phyloP scores from a whole-genome alignment of 1,140 invertebrate genomes.

The Agrypnia vestita region DNA sequence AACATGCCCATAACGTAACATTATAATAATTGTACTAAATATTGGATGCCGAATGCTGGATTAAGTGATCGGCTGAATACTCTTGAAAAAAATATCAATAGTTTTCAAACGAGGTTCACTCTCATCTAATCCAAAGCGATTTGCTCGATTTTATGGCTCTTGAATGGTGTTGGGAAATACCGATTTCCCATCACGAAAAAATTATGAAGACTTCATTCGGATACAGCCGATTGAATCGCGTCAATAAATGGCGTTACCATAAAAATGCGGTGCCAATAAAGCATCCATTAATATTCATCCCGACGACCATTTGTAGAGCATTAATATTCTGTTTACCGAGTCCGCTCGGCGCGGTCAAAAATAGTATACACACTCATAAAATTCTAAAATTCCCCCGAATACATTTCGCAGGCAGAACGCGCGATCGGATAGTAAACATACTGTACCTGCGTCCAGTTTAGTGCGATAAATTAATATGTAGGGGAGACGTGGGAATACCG shows the following conservation, averaged over 20 bases:
- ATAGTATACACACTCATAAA: slow-evolving; percentile 40
- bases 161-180: too few relatives aligned
- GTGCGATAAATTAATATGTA: slow-evolving; percentile 5
- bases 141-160: too few relatives aligned
- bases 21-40: too few relatives aligned
- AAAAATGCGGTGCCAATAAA: slow-evolving; percentile 59
- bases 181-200: too few relatives aligned
- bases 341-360: slow-evolving; percentile 34
- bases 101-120: too few relatives aligned
- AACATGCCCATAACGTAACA: too few relatives aligned
- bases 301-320: slow-evolving; percentile 54
- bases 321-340: slow-evolving; percentile 59
- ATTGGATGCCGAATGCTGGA: too few relatives aligned
- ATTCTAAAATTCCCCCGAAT: slow-evolving; percentile 31
- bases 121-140: too few relatives aligned
- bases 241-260: slow-evolving; percentile 42
- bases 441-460: neutral
- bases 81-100: too few relatives aligned
- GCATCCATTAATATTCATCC: slow-evolving; percentile 58
- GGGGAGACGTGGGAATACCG: neutral
- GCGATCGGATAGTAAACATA: slow-evolving; percentile 13
- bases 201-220: slow-evolving; percentile 17
- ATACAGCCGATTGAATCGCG: slow-evolving; percentile 9
- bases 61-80: too few relatives aligned
- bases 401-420: neutral